Conservation (phyloP, 2,888 invertebrate species). For the Seira musarum region DNA sequence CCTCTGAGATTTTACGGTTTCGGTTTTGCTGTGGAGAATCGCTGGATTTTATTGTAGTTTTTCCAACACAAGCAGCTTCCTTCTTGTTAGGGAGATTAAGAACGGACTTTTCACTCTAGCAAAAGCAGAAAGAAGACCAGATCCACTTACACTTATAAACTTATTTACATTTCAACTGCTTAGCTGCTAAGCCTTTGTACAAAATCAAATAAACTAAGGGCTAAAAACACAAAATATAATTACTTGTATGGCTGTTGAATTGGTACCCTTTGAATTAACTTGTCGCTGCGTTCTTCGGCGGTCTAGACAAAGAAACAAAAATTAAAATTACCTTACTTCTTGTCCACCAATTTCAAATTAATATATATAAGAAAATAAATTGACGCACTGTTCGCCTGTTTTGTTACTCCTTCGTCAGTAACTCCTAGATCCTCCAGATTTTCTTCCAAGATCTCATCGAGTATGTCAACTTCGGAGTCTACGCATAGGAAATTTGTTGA, state of each 20-base stretch:
- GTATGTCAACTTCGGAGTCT: constrained; percentile 66
- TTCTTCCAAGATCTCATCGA: constrained; percentile 67
- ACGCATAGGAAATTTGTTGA: no score
- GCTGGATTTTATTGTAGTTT: constrained; percentile 16
- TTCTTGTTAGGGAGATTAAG: constrained; percentile 9
- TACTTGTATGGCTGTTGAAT: constrained; percentile 11
- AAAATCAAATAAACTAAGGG: no score
- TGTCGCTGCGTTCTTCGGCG: constrained; percentile 44
- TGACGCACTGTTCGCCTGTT: constrained; percentile 55
- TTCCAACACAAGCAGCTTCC: constrained; percentile 9
- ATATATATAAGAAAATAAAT: no score
- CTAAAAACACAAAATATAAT: no score
- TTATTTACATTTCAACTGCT: no score
- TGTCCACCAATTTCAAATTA: no score
- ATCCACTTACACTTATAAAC: no score
- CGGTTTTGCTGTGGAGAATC: constrained; percentile 38
- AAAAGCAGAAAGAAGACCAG: no score
- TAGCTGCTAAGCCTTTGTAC: no score
- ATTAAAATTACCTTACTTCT: no score
- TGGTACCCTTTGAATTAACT: constrained; percentile 23
- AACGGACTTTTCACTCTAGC: constrained; percentile 20
- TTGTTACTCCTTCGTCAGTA: constrained; percentile 60
- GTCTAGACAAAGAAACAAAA: constrained; percentile 11
- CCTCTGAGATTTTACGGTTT: constrained; percentile 40
- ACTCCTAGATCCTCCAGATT: constrained; percentile 67